Evolutionary conservation across 2,113 vertebrate species (phyloP), one percentile per base, ranked within the genome.

Genomic region (Seriola rivoliana): DNA sequence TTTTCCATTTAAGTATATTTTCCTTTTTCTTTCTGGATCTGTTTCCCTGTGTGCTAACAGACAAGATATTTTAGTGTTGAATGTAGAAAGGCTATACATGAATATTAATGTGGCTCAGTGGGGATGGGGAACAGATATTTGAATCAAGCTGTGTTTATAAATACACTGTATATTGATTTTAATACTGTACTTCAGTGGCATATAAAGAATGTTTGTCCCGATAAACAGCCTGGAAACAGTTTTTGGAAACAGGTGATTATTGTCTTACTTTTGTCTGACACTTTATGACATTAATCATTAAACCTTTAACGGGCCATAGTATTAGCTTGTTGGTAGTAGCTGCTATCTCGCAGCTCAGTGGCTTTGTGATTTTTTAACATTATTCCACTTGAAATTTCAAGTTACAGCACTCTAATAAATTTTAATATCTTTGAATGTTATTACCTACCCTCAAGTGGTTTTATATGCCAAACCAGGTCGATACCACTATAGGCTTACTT

Each of bases 1-100:
- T 57, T 54, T 70, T 59, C 11, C 14, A 36, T 65, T 74, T 25
- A 11, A 34, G 5, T 40, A 16, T 70, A 25, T 38, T 76, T 66
- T 46, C 2, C 5, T 11, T 21, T 74, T 2, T 13, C 3, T 5
- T 55, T 71, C 40, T 52, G 36, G 12, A 29, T 29, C 8, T 4
- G 5, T 64, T 32, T 69, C 32, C 10, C 52, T n/a, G 0, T 65
- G 46, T 21, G 13, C 1, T 58, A 29, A n/a, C 10, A 55, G 25
- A 11, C 34, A 38, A 25, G 23, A 25, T 23, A 32, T 32, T 29
- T 32, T 9, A 23, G 32, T 21, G 38, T 68, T 59, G 21, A 58
- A 46, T 72, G 17, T 48, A 32, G 48, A 32, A 11, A 74, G 16
- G n/a, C 7, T 77, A 17, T 36, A 11, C 36, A 63, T 69, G n/a